These are phyloP conservation scores for Scortum barcoo DNA, from an alignment of 2,113 vertebrate genomes.

Conservation along the genomic window DNA sequence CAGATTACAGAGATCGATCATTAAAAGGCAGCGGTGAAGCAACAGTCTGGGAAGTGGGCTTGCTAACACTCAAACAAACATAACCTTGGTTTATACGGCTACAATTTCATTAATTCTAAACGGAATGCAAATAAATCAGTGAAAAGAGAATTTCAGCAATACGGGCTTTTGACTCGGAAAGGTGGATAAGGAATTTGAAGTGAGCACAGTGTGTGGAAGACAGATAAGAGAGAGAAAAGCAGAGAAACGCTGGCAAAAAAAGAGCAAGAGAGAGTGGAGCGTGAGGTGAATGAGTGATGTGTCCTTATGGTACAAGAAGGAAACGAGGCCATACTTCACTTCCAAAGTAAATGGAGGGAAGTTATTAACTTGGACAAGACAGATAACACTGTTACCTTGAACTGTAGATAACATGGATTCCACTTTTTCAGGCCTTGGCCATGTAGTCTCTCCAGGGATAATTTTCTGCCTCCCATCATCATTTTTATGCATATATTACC, in stretches of 20 bases:
- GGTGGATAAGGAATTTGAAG: constrained; percentile 69
- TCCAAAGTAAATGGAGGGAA: constrained; percentile 70
- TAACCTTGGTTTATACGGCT: constrained; percentile 72
- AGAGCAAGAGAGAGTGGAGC: constrained; percentile 42
- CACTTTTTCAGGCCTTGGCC: constrained; percentile 43
- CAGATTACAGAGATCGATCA: constrained; percentile 64
- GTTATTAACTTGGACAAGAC: constrained; percentile 75
- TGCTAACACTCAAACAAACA: constrained; percentile 77
- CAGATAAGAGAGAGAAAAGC: constrained; percentile 74
- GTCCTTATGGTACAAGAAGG: constrained; percentile 57
- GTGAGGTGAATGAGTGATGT: constrained; percentile 73
- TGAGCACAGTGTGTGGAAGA: constrained; percentile 64
- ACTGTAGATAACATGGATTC: constrained; percentile 72
- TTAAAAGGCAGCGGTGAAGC: constrained; percentile 63
- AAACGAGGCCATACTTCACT: constrained; percentile 60
- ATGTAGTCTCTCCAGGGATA: constrained; percentile 32
- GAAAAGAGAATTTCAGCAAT: constrained; percentile 73
- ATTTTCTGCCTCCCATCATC: constrained; percentile 55
- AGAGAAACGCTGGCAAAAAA: constrained; percentile 46
- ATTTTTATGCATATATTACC: constrained; percentile 47
- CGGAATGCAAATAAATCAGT: constrained; percentile 77
- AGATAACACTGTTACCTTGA: constrained; percentile 79
- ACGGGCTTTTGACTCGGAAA: constrained; percentile 62
- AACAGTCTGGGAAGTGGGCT: constrained; percentile 60
- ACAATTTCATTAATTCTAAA: constrained; percentile 74